Evolutionary conservation across 2,113 vertebrate genomes (phyloP), one percentile per base, ranked within the genome.

Genomic region (Athene cunicularia): DNA sequence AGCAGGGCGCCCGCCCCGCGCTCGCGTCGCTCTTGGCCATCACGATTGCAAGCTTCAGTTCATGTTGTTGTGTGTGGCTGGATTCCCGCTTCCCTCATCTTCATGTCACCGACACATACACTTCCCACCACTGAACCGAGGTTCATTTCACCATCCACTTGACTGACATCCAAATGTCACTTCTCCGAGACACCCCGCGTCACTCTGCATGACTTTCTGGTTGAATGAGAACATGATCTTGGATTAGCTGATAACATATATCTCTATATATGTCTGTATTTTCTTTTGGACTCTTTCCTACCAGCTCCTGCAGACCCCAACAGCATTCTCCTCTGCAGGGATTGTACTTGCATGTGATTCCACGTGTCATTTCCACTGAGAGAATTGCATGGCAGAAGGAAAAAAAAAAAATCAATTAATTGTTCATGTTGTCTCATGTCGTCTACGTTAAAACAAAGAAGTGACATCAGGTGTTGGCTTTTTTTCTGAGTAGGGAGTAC

Each of bases 201-300:
- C 83, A 47, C 88, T 67, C 52, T 91, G 95, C 94, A 94, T 95
- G 96, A 74, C 39, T 49, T 90, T 94, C 93, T 96, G 93, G 64
- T 92, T 86, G 90, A 93, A 89, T 86, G 92, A 80, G 90, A 95
- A 96, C 91, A 92, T 96, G 94, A 91, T 95, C 92, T 96, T 95
- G 96, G 96, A 80, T 90, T 84, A 86, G 59, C 92, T 94, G 86
- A 71, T 32, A 45, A 32, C 84, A 56, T 85, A 28, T 52, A 43
- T 45, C 62, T 72, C 60, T 64, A 0, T 93, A 22, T 80, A 9
- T 88, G 90, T 83, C 60, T 96, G 2, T 86, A 45, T 94, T 93
- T 93, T 88, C 60, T 79, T 80, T 93, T 84, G 56, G 75, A n/a
- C 35, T 72, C 59, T 68, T 50, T 37, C 79, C 67, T 41, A 11